phyloP scores from a whole-genome alignment of 2,797 vertebrate genomes.

The Sarcophilus harrisii region DNA sequence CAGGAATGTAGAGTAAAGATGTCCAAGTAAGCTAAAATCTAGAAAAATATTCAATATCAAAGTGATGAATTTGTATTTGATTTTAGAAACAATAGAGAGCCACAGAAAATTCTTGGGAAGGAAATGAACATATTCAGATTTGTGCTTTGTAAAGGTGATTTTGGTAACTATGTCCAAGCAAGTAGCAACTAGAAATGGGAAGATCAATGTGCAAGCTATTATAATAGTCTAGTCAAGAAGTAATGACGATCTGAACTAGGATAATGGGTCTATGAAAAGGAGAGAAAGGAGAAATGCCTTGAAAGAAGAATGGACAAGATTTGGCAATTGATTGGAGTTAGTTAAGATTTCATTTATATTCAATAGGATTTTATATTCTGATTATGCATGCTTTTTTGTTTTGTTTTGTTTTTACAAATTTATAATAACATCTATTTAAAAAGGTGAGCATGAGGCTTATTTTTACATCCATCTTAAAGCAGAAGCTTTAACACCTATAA shows the following conservation, averaged over 20 bases:
- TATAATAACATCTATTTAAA: background rate
- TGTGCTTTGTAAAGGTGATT: background rate
- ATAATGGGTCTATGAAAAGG: background rate
- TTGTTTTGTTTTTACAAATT: background rate
- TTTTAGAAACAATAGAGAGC: background rate
- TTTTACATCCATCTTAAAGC: background rate
- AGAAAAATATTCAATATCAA: background rate
- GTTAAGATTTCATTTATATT: background rate
- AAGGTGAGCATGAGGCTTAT: background rate
- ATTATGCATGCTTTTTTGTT: background rate
- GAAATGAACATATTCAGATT: background rate
- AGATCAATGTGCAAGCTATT: background rate
- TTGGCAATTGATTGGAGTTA: background rate
- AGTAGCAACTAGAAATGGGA: background rate
- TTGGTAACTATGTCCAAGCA: background rate
- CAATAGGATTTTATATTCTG: background rate
- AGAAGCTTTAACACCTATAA: background rate
- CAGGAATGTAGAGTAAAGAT: background rate
- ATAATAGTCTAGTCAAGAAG: background rate
- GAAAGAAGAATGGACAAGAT: background rate
- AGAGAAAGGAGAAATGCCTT: background rate
- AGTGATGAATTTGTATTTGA: background rate
- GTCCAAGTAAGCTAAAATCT: background rate
- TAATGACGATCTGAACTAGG: background rate
- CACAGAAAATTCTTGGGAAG: background rate